A percentile compares a stretch with the other conserved stretches of the same genome.
Conservation (phyloP, 2,888 invertebrate genomes). For the Macrosoma leucophasiata region DNA sequence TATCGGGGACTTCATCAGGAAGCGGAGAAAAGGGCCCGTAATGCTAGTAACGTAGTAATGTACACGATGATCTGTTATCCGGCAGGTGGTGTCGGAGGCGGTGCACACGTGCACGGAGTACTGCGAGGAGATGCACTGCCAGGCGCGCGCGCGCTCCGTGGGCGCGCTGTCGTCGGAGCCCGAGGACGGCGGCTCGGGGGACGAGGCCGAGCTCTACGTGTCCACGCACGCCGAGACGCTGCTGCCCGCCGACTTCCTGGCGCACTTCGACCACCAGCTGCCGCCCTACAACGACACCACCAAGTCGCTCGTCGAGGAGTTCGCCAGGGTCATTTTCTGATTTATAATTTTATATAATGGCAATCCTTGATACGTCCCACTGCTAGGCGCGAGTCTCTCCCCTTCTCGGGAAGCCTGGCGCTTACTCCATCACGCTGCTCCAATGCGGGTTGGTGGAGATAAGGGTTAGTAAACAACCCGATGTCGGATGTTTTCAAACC, state of each 20-base stretch:
- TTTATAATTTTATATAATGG: too few species aligned
- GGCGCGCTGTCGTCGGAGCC: constrained; percentile 53
- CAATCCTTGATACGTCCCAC: too few species aligned
- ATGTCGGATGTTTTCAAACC: too few species aligned
- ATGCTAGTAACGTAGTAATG: too few species aligned
- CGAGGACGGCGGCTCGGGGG: constrained; percentile 42
- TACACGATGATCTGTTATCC: too few species aligned
- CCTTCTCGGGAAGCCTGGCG: too few species aligned
- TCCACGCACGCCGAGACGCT: constrained; percentile 58
- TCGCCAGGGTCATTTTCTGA: constrained; percentile 56
- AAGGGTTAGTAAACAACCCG: too few species aligned
- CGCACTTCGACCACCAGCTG: constrained; percentile 42
- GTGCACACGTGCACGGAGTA: constrained; percentile 69
- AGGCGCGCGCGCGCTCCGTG: constrained; percentile 55
- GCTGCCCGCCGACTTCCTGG: constrained; percentile 46
- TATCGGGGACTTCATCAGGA: too few species aligned
- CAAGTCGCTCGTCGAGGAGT: constrained; percentile 77
- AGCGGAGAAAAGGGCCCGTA: too few species aligned
- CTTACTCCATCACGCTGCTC: too few species aligned
- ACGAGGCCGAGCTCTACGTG: constrained; percentile 53
- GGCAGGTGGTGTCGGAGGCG: constrained; percentile 51
- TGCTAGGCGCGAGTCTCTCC: too few species aligned
- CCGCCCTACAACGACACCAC: constrained; percentile 68
- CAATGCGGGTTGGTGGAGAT: too few species aligned
- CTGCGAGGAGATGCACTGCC: constrained; percentile 71